Evolutionary conservation across 2,113 vertebrate species (phyloP).

Genomic region (Thunnus maccoyii): DNA sequence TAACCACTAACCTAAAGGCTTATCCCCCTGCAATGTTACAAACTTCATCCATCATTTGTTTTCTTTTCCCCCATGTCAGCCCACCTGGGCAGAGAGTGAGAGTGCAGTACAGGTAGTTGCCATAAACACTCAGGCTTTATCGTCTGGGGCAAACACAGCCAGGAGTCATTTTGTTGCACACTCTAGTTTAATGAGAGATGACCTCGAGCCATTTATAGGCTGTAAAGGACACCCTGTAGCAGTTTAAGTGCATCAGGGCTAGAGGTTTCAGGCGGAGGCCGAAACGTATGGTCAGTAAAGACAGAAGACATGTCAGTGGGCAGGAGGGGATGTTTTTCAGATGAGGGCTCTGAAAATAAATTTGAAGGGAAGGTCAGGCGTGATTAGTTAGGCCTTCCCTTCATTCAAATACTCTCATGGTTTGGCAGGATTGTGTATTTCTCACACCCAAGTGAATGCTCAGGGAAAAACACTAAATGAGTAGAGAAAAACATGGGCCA

Average conservation of each 20-base stretch:
- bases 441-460: conserved; percentile 9
- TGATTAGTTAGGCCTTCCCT: conserved; percentile 12
- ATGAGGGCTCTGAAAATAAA: not conserved
- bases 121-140: conserved; percentile 74
- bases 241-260: conserved; percentile 68
- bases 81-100: conserved; percentile 56
- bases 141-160: conserved; percentile 52
- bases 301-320: not conserved
- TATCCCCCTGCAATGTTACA: conserved; percentile 6
- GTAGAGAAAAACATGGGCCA: not conserved
- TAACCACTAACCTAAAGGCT: conserved; percentile 1
- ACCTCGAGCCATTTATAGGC: conserved; percentile 79
- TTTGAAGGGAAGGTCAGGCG: conserved; percentile 1
- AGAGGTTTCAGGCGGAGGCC: conserved; percentile 54
- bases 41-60: conserved; percentile 43
- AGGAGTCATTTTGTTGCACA: conserved; percentile 68
- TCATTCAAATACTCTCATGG: conserved; percentile 10
- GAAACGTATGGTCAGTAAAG: conserved; percentile 54
- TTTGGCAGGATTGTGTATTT: conserved; percentile 62
- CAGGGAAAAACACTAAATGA: conserved; percentile 1
- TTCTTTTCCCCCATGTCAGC: conserved; percentile 29
- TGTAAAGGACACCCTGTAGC: conserved; percentile 68
- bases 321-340: not conserved
- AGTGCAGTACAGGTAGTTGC: conserved; percentile 51
- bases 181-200: conserved; percentile 77